phyloP scores from a whole-genome alignment of 2,113 vertebrate genomes.

The Tachysurus vachellii region DNA sequence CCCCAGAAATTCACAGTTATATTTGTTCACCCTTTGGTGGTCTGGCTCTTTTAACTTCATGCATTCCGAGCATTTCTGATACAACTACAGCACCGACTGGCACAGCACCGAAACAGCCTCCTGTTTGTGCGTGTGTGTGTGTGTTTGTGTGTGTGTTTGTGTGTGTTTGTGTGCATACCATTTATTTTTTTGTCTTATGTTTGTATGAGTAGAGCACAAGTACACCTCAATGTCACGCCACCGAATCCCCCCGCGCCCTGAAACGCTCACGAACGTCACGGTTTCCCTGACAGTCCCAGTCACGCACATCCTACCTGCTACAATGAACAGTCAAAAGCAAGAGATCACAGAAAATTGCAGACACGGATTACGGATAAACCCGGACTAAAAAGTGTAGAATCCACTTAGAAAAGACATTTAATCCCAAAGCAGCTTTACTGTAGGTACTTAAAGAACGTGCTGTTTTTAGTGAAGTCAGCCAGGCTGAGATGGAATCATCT shows the following conservation, averaged over 20 bases:
- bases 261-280: conserved; percentile 26
- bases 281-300: conserved; percentile 25
- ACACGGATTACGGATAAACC: neutral
- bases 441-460: neutral
- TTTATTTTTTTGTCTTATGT: conserved; percentile 18
- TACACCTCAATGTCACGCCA: conserved; percentile 36
- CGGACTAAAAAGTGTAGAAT: neutral
- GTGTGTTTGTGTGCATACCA: neutral
- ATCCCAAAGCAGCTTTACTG: neutral
- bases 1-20: conserved; percentile 13
- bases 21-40: conserved; percentile 28
- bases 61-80: conserved; percentile 40
- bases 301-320: conserved; percentile 11
- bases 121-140: too few relatives aligned
- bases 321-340: neutral
- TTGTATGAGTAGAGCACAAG: conserved; percentile 4
- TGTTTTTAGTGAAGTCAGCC: neutral
- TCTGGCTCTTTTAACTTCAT: conserved; percentile 31
- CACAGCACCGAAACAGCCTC: conserved; percentile 27
- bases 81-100: conserved; percentile 19
- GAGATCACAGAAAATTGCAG: neutral
- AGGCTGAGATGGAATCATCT: neutral
- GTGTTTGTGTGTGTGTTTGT: neutral
- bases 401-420: neutral
- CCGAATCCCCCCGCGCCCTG: conserved; percentile 1